These are phyloP conservation scores for Hofmannophila pseudospretella DNA, from an alignment of 2,888 invertebrate species.

Conservation along the genomic window DNA sequence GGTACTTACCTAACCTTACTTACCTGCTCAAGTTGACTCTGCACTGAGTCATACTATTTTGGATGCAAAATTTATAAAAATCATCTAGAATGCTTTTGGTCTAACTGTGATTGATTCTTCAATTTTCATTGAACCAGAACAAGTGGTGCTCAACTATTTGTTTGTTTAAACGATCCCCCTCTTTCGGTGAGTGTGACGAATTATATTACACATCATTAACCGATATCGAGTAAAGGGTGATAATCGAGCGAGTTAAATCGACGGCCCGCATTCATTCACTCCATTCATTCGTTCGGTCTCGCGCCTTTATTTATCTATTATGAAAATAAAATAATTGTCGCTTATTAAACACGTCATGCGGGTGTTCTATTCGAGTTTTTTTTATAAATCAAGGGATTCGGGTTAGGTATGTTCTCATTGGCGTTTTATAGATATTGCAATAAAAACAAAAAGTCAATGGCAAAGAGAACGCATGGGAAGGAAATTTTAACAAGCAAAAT, in stretches of 20 bases:
- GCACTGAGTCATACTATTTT: too few relatives aligned
- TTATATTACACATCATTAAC: constrained; percentile 50
- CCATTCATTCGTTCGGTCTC: constrained; percentile 14
- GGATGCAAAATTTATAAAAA: too few relatives aligned
- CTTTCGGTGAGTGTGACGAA: constrained; percentile 34
- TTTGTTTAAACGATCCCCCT: constrained; percentile 10
- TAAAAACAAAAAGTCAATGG: too few relatives aligned
- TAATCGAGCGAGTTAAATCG: constrained; percentile 60
- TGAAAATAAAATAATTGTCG: constrained; percentile 70
- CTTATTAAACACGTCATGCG: constrained; percentile 66
- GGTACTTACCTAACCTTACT: too few relatives aligned
- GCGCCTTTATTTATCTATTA: constrained; percentile 50
- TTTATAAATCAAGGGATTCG: constrained; percentile 35
- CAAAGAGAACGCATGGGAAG: too few relatives aligned
- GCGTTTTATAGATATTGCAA: too few relatives aligned
- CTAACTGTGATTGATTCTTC: too few relatives aligned
- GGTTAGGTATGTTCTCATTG: neutral
- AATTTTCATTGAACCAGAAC: too few relatives aligned
- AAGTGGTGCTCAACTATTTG: constrained; percentile 4
- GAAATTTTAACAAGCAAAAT: too few relatives aligned
- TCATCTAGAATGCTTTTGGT: too few relatives aligned
- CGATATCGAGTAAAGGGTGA: constrained; percentile 59
- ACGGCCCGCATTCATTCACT: constrained; percentile 59
- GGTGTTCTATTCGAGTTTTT: constrained; percentile 41
- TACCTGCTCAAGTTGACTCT: too few relatives aligned